Conservation (phyloP, 2,113 vertebrate species). For the Semnornis frantzii region DNA sequence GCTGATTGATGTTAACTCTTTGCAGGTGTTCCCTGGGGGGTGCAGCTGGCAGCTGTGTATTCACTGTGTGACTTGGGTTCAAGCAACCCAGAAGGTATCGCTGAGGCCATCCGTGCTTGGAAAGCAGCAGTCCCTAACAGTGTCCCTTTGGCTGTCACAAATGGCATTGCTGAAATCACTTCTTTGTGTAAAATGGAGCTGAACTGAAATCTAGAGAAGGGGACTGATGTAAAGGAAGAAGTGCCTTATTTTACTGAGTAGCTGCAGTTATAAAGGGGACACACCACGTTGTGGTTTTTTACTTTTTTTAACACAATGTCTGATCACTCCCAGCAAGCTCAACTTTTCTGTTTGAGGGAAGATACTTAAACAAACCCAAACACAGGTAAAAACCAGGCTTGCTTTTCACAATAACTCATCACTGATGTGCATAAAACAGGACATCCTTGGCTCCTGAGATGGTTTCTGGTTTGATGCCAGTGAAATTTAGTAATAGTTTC, state of each 20-base stretch:
- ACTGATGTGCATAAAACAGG: neutral
- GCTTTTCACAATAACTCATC: neutral
- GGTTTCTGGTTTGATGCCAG: neutral
- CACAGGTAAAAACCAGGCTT: neutral
- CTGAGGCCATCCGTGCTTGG: conserved; percentile 85
- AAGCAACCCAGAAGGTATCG: conserved; percentile 83
- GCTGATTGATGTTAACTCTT: neutral
- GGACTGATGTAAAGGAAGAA: neutral
- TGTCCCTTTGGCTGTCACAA: conserved; percentile 81
- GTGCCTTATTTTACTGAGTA: conserved; percentile 42
- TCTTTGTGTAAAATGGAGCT: conserved; percentile 70
- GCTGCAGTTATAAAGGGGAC: neutral
- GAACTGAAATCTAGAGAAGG: neutral
- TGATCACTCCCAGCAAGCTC: neutral
- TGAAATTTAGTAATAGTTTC: neutral
- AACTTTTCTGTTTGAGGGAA: conserved; percentile 30
- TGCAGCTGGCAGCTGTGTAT: conserved; percentile 92
- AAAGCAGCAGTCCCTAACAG: conserved; percentile 61
- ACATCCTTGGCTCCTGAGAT: neutral
- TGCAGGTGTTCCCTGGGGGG: conserved; percentile 89
- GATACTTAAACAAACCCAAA: neutral
- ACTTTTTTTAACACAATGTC: conserved; percentile 4
- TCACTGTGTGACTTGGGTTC: conserved; percentile 89
- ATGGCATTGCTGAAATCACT: conserved; percentile 82
- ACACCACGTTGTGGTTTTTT: neutral